Percentiles rank a stretch among this genome's conserved stretches.
phyloP scores from a whole-genome alignment of 2,888 invertebrate genomes.

The Endotricha flammealis region DNA sequence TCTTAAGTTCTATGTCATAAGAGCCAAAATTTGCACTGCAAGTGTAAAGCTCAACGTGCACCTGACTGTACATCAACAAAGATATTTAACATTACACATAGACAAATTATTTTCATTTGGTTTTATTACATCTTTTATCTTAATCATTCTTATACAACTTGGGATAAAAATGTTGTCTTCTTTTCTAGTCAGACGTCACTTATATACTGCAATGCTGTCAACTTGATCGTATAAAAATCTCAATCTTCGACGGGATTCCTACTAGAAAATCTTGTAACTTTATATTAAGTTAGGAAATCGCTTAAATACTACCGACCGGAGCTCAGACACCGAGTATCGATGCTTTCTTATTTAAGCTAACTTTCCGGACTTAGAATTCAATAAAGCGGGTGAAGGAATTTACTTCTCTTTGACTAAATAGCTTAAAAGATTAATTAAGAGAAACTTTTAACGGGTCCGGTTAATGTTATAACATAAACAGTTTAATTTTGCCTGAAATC shows the following conservation, averaged over 20 bases:
- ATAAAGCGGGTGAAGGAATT: slow-evolving; percentile 68
- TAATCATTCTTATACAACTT: too few relatives aligned
- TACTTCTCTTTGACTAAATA: slow-evolving; percentile 72
- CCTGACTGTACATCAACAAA: too few relatives aligned
- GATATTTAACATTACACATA: too few relatives aligned
- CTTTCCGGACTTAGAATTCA: slow-evolving; percentile 67
- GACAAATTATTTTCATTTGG: too few relatives aligned
- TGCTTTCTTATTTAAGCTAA: slow-evolving; percentile 68
- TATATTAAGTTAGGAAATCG: slow-evolving; percentile 63
- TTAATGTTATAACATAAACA: slow-evolving; percentile 53
- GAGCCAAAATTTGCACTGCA: too few relatives aligned
- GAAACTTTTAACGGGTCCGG: slow-evolving; percentile 53
- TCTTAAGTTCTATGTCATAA: too few relatives aligned
- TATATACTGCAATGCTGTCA: too few relatives aligned
- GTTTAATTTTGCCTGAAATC: slow-evolving; percentile 40
- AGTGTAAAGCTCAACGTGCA: too few relatives aligned
- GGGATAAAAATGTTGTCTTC: too few relatives aligned
- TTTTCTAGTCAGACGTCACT: too few relatives aligned
- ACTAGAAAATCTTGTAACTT: slow-evolving; percentile 56
- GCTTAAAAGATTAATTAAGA: slow-evolving; percentile 71
- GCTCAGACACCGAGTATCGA: slow-evolving; percentile 59
- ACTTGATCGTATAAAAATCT: slow-evolving; percentile 29
- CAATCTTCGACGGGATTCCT: slow-evolving; percentile 34
- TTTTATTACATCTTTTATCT: too few relatives aligned
- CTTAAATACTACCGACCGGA: slow-evolving; percentile 56